These are phyloP conservation scores for Xenus cinereus DNA, from an alignment of 2,113 vertebrate species.

Conservation along the genomic window DNA sequence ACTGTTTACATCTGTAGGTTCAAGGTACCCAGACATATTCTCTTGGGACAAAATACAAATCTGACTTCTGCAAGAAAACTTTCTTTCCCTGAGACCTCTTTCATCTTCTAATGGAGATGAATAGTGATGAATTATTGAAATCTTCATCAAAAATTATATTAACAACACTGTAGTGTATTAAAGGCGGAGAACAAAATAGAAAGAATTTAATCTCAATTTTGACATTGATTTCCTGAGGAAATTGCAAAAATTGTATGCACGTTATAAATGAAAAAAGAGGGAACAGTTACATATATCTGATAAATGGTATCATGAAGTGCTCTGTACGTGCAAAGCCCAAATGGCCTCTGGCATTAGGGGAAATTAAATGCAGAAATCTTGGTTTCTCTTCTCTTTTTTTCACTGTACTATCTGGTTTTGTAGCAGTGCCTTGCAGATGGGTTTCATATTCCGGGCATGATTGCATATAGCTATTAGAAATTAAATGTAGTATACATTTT, in stretches of 20 bases:
- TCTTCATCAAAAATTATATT: not conserved
- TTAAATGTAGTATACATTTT: not conserved
- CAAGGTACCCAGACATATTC: not conserved
- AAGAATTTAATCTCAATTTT: not conserved
- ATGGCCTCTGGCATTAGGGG: not conserved
- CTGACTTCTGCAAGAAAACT: not conserved
- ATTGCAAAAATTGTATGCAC: not conserved
- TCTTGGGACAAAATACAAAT: not conserved
- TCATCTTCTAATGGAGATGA: not conserved
- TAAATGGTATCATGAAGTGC: not conserved
- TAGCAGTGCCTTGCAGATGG: not conserved
- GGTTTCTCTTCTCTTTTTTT: not conserved
- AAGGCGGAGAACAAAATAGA: not conserved
- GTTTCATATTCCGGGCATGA: not conserved
- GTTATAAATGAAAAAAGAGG: not conserved
- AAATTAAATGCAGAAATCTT: not conserved
- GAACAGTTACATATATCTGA: not conserved
- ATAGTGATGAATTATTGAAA: not conserved
- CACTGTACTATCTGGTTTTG: not conserved
- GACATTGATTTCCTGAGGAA: not conserved
- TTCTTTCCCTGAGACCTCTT: not conserved
- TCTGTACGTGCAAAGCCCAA: not conserved
- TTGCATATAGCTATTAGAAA: not conserved
- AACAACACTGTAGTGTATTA: not conserved
- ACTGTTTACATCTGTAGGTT: not conserved